Percentiles rank a stretch among this genome's conserved stretches.
Conservation (phyloP, 30 jellyfish, hydroid and myxozoan genomes). For the Hydractinia symbiolongicarpus region DNA sequence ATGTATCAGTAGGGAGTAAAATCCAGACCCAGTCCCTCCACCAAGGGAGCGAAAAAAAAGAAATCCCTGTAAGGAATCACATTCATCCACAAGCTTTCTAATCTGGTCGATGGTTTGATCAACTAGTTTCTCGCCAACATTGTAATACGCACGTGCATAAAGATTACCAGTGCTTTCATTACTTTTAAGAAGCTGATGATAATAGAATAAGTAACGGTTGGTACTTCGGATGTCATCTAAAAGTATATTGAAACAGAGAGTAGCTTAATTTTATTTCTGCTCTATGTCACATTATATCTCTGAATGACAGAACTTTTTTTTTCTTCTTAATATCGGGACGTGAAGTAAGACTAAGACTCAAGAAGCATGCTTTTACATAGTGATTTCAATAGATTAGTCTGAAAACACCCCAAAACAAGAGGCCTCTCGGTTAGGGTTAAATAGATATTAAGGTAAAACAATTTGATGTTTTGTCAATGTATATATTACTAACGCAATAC, state of each 20-base stretch:
- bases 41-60: conserved; percentile 30
- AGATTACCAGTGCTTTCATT: conserved; percentile 45
- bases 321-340: too few species aligned
- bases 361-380: too few species aligned
- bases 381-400: too few species aligned
- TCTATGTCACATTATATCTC: too few species aligned
- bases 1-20: conserved; percentile 20
- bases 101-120: conserved; percentile 24
- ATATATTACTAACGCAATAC: too few species aligned
- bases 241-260: background rate
- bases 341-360: too few species aligned
- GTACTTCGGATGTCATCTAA: conserved; percentile 26
- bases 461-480: too few species aligned
- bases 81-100: conserved; percentile 23
- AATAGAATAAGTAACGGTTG: conserved; percentile 17
- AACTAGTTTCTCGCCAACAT: conserved; percentile 26
- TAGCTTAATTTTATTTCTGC: too few species aligned
- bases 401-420: too few species aligned
- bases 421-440: too few species aligned
- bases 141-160: conserved; percentile 42
- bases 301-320: too few species aligned
- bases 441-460: too few species aligned
- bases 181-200: conserved; percentile 41
- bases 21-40: conserved; percentile 46
- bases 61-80: conserved; percentile 32